A percentile compares a stretch with the other conserved stretches of the same genome.
phyloP scores from a whole-genome alignment of 2,888 invertebrate genomes.

The Lithosia quadra region DNA sequence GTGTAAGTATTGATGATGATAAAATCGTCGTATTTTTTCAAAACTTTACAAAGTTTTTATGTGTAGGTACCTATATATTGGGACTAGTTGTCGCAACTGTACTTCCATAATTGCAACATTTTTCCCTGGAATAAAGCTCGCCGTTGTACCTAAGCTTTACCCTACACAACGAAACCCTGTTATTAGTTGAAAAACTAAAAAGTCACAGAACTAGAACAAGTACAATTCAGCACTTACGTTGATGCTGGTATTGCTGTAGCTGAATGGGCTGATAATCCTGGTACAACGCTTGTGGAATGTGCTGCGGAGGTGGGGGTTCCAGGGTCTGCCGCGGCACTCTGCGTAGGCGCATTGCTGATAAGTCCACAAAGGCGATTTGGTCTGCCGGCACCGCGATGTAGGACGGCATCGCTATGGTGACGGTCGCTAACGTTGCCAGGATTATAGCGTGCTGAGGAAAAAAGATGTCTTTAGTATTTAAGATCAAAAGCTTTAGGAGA shows the following conservation, averaged over 20 bases:
- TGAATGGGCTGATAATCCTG: constrained; percentile 70
- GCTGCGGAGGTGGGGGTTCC: constrained; percentile 62
- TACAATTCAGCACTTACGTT: constrained; percentile 64
- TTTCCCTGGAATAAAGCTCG: too few relatives aligned
- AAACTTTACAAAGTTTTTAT: too few relatives aligned
- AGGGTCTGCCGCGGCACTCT: constrained; percentile 76
- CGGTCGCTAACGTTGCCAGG: constrained; percentile 63
- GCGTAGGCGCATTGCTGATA: constrained; percentile 73
- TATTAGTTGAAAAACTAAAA: not conserved
- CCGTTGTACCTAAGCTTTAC: too few relatives aligned
- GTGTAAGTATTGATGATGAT: too few relatives aligned
- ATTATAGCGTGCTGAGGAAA: constrained; percentile 68
- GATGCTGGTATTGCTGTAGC: constrained; percentile 67
- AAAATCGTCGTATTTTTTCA: too few relatives aligned
- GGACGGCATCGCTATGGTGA: constrained; percentile 81
- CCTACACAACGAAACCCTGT: too few relatives aligned
- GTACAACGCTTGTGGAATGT: constrained; percentile 62
- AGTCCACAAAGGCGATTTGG: constrained; percentile 87
- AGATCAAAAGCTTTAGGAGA: not conserved
- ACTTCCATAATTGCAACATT: too few relatives aligned
- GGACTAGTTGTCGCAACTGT: too few relatives aligned
- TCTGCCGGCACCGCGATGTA: constrained; percentile 88
- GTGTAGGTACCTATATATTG: too few relatives aligned
- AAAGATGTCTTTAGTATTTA: not conserved
- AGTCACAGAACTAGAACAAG: not conserved